Evolutionary conservation across 2,113 vertebrate genomes (phyloP).

Genomic region (Polyodon spathula): DNA sequence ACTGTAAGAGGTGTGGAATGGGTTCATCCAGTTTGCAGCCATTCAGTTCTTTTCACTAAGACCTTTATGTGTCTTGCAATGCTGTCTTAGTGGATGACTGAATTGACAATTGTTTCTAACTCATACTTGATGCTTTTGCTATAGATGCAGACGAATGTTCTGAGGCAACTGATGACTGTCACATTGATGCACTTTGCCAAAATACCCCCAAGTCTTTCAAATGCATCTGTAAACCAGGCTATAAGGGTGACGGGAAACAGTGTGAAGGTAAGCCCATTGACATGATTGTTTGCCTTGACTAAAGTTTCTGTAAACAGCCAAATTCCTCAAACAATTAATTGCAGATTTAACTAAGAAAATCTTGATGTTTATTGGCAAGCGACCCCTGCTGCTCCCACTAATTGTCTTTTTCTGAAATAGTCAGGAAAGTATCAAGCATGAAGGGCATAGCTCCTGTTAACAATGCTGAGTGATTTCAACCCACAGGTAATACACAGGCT

Average conservation of each 20-base stretch:
- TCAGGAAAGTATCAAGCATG: too few relatives aligned
- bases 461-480: too few relatives aligned
- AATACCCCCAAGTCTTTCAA: conserved; percentile 90
- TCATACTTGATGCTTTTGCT: conserved; percentile 14
- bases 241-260: conserved; percentile 85
- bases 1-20: too few relatives aligned
- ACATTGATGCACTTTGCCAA: conserved; percentile 94
- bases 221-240: conserved; percentile 93
- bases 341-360: conserved; percentile 31
- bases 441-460: too few relatives aligned
- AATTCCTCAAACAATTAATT: conserved; percentile 52
- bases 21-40: too few relatives aligned
- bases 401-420: conserved; percentile 22
- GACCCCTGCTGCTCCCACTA: conserved; percentile 29
- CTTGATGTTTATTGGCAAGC: conserved; percentile 30
- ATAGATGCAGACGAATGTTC: conserved; percentile 86
- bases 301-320: conserved; percentile 48
- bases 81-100: conserved; percentile 8
- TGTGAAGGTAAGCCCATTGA: conserved; percentile 75
- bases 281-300: conserved; percentile 44
- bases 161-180: conserved; percentile 82
- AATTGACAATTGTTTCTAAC: not conserved
- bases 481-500: too few relatives aligned
- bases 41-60: too few relatives aligned
- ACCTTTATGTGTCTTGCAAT: too few relatives aligned